Evolutionary conservation across 2,888 invertebrate genomes (phyloP).

Genomic region (Notodonta ziczac): DNA sequence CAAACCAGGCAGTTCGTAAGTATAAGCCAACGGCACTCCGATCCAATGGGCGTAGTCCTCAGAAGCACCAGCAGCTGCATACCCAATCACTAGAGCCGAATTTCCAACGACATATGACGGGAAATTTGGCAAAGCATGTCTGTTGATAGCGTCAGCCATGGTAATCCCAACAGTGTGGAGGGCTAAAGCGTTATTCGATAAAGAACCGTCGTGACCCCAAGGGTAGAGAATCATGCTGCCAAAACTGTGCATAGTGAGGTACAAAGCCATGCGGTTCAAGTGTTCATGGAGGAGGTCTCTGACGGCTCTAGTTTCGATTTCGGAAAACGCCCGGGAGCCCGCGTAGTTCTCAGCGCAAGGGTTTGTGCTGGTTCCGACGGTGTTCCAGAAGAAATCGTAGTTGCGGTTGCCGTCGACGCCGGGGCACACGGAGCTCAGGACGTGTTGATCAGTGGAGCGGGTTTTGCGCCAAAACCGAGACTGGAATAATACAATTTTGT

Average conservation of each 20-base stretch:
- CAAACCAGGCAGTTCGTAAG: constrained; percentile 87
- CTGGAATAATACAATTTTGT: constrained; percentile 58
- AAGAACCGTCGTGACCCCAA: constrained; percentile 85
- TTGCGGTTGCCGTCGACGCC: constrained; percentile 92
- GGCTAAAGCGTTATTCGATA: constrained; percentile 76
- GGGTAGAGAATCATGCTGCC: constrained; percentile 89
- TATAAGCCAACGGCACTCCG: constrained; percentile 85
- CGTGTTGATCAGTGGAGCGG: constrained; percentile 73
- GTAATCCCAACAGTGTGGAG: constrained; percentile 69
- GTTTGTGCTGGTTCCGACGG: constrained; percentile 78
- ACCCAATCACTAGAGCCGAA: constrained; percentile 75
- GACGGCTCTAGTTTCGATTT: constrained; percentile 86
- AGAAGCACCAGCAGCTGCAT: constrained; percentile 86
- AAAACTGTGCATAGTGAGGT: constrained; percentile 90
- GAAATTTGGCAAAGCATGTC: constrained; percentile 55
- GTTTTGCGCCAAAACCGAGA: constrained; percentile 88
- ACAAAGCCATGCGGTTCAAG: constrained; percentile 83
- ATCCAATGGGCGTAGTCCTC: constrained; percentile 87
- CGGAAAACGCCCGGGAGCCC: constrained; percentile 86
- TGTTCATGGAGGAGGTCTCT: constrained; percentile 83
- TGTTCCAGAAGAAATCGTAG: constrained; percentile 89
- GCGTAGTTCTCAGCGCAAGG: constrained; percentile 86
- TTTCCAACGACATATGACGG: constrained; percentile 82
- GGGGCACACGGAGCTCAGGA: constrained; percentile 69
- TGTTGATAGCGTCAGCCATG: constrained; percentile 68